Evolutionary conservation across 2,113 vertebrate species (phyloP), one percentile per base, ranked within the genome.

Genomic region (Campylomormyrus tamandua): DNA sequence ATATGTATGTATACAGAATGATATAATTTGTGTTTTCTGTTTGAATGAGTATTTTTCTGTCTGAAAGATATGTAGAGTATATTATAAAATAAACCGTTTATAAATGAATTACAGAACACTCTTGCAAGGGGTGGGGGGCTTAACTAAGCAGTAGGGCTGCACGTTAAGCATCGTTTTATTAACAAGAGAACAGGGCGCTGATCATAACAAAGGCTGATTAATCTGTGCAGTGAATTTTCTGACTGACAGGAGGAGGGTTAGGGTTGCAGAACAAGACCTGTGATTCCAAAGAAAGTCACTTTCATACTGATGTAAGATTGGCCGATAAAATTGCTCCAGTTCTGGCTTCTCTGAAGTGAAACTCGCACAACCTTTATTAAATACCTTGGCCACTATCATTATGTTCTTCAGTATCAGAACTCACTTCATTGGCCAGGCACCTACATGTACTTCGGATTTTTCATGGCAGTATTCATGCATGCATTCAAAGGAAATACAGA

Each of bases 31-130:
- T 83, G 49, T 58, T 46, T 74, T 31, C 5, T 50, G 88, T 89
- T 74, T 89, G 24, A 70, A 77, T 45, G 27, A 52, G 17, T 83
- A 83, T 89, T 89, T 89, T 89, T 56, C 70, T n/a, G 56, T 62
- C 70, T 83, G 48, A 89, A 83, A 89, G 70, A 89, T 27, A 89
- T 83, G 70, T 89, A 89, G 88, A 89, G 27, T 89, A 89, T 80
- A 89, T 83, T 83, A 89, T 89, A 83, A 83, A 89, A 89, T 89
- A 89, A 89, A 89, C 10, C 15, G 48, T 89, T 89, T 89, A 53
- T 83, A 89, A 89, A 13, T 89, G n/a, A 83, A 39, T 49, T 45
- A 19, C 39, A 6, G 31, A 53, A 58, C 52, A 50, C 50, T 46
- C 39, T 35, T 46, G 80, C 45, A 52, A 48, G 15, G n/a, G 49